phyloP scores from a whole-genome alignment of 2,888 invertebrate genomes.

The Aspidiotus rigidus region DNA sequence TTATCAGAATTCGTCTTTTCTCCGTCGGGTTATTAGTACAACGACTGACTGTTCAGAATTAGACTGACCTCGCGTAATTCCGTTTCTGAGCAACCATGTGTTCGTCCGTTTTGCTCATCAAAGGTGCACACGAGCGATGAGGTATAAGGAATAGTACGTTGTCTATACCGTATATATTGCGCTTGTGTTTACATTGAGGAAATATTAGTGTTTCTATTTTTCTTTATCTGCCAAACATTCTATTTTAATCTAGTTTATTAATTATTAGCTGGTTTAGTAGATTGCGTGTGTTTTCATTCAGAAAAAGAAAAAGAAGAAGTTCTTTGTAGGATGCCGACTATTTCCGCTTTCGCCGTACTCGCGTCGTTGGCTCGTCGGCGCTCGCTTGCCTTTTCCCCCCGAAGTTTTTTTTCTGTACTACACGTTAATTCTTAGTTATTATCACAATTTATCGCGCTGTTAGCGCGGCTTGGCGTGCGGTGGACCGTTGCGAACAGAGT shows the following conservation, averaged over 20 bases:
- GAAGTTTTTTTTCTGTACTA: neutral
- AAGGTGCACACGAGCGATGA: no score
- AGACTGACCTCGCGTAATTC: no score
- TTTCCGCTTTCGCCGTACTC: constrained; percentile 18
- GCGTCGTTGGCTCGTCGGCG: neutral
- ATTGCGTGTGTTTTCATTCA: constrained; percentile 15
- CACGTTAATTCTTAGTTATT: constrained; percentile 29
- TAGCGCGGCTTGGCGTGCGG: constrained; percentile 26
- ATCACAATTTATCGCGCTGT: constrained; percentile 30
- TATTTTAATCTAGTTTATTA: constrained; percentile 32
- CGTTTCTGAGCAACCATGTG: no score
- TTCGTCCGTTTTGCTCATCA: no score
- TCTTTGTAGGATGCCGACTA: constrained; percentile 15
- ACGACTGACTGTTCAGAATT: no score
- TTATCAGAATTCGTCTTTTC: no score
- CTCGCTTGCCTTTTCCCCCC: constrained; percentile 3
- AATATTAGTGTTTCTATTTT: neutral
- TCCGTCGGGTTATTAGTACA: no score
- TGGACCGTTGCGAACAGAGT: constrained; percentile 13
- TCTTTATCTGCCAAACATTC: constrained; percentile 25
- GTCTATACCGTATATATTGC: no score
- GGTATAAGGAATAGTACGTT: no score
- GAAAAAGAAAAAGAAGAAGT: no score
- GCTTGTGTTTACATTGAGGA: no score
- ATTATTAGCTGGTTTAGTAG: constrained; percentile 28